Percentiles rank a stretch among this genome's conserved stretches.
Evolutionary conservation across 2,888 invertebrate species (phyloP).

Genomic region (Agrotis puta): DNA sequence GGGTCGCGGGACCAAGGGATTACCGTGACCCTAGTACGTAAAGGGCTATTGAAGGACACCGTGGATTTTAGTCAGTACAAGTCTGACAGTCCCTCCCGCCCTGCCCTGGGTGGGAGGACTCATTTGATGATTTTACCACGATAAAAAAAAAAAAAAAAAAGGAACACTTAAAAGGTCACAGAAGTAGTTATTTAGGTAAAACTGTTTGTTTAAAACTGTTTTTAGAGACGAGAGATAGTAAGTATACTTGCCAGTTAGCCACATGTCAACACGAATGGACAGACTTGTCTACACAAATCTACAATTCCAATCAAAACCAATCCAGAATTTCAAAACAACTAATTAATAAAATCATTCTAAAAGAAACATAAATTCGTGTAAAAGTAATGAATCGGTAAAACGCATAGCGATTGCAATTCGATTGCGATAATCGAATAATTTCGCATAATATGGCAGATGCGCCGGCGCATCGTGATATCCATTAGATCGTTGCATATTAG

Average conservation of each 20-base stretch:
- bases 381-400: constrained; percentile 51
- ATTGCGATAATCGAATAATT: constrained; percentile 60
- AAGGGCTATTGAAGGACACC: no score
- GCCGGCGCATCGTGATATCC: constrained; percentile 52
- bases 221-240: no score
- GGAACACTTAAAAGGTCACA: no score
- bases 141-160: no score
- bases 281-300: not conserved
- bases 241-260: not conserved
- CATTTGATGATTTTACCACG: no score
- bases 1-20: no score
- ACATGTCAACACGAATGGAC: not conserved
- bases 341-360: constrained; percentile 22
- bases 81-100: no score
- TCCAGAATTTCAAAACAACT: constrained; percentile 9
- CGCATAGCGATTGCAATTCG: constrained; percentile 42
- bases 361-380: constrained; percentile 36
- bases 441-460: constrained; percentile 43
- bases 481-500: constrained; percentile 56
- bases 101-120: no score
- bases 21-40: no score
- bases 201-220: no score
- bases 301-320: constrained; percentile 23
- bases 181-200: no score
- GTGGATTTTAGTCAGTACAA: no score